Percentiles rank a stretch among this genome's conserved stretches.
Evolutionary conservation across 2,797 vertebrate species (phyloP).

Genomic region (Labroides dimidiatus): DNA sequence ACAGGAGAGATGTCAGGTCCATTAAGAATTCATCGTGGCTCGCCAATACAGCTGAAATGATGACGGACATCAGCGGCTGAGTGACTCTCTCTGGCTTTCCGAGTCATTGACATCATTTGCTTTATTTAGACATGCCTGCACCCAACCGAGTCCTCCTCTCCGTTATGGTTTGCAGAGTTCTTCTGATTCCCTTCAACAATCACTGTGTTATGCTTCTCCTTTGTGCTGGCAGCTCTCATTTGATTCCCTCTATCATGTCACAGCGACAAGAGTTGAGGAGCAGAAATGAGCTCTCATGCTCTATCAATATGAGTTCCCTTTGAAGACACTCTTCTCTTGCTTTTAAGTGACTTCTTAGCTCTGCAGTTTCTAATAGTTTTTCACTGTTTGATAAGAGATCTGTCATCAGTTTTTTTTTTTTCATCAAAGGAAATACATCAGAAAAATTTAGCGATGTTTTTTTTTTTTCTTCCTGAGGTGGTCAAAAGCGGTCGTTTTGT

Average conservation of each 20-base stretch:
- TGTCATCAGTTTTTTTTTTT: constrained; percentile 30
- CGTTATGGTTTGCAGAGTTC: constrained; percentile 26
- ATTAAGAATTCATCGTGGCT: constrained; percentile 75
- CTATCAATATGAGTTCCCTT: constrained; percentile 37
- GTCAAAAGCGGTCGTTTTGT: constrained; percentile 5
- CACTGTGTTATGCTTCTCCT: constrained; percentile 28
- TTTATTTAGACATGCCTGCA: constrained; percentile 23
- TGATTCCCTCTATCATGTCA: constrained; percentile 40
- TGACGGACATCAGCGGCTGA: constrained; percentile 60
- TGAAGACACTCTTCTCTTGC: constrained; percentile 35
- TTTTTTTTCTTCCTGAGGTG: background rate
- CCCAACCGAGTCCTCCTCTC: constrained; percentile 23
- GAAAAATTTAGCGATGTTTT: background rate
- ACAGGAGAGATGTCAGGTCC: constrained; percentile 29
- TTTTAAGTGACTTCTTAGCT: constrained; percentile 13
- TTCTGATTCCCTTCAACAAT: constrained; percentile 45
- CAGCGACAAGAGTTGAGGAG: constrained; percentile 10
- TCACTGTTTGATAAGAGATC: constrained; percentile 34
- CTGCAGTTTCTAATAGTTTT: constrained; percentile 25
- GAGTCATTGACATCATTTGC: constrained; percentile 24
- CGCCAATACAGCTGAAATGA: constrained; percentile 52
- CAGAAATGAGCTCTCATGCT: constrained; percentile 35
- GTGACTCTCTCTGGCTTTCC: constrained; percentile 51
- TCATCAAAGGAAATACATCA: background rate
- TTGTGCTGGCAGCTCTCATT: constrained; percentile 42